Evolutionary conservation across 1,140 invertebrate species (phyloP).

Genomic region (Yoshiicerus persimilis): DNA sequence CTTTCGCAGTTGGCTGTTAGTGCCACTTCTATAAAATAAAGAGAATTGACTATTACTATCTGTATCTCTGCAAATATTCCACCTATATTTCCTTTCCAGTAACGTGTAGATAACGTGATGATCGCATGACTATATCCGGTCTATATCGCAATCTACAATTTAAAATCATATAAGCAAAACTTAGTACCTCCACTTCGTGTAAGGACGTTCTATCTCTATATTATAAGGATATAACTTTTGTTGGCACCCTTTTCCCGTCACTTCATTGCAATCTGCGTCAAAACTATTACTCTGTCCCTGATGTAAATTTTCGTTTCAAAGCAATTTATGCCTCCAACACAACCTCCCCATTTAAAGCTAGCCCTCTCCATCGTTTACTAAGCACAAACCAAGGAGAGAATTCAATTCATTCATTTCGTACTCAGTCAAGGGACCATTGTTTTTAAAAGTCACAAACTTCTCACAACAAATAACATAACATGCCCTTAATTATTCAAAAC

Average conservation of each 20-base stretch:
- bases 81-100: neutral
- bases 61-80: neutral
- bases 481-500: no score
- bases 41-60: neutral
- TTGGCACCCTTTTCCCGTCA: constrained; percentile 4
- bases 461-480: no score
- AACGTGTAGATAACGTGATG: neutral
- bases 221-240: neutral
- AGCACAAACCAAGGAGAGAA: neutral
- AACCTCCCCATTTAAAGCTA: neutral
- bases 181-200: neutral
- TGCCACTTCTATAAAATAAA: neutral
- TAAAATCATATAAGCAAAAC: neutral
- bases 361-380: no score
- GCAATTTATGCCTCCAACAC: neutral
- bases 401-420: no score
- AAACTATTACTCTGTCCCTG: constrained; percentile 4
- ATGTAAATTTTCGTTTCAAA: neutral
- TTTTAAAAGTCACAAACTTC: no score
- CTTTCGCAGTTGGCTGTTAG: neutral
- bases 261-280: constrained; percentile 20
- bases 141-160: neutral
- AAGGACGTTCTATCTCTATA: neutral
- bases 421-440: no score
- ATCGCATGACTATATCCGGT: neutral